phyloP scores from a whole-genome alignment of 2,113 vertebrate genomes.

The Ceratotherium simum region DNA sequence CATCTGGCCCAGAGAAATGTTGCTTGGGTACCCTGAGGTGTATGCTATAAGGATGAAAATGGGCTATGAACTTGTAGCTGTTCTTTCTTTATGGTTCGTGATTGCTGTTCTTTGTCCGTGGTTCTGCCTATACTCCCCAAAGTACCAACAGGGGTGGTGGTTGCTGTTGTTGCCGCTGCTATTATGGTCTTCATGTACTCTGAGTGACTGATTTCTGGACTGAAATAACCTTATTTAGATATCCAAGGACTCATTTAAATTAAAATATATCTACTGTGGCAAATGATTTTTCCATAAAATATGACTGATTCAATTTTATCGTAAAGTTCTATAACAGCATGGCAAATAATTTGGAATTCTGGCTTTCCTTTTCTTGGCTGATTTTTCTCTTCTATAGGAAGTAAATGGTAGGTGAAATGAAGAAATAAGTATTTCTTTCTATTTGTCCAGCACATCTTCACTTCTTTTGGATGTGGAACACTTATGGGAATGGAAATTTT shows the following conservation, averaged over 20 bases:
- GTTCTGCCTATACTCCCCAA: background rate
- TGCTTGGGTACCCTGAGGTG: background rate
- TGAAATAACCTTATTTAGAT: background rate
- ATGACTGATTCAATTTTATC: background rate
- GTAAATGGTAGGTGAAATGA: background rate
- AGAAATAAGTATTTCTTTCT: slow-evolving; percentile 5
- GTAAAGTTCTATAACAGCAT: background rate
- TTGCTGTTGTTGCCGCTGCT: background rate
- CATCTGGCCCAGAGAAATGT: background rate
- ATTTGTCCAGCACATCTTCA: background rate
- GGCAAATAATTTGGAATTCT: background rate
- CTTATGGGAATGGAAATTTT: background rate
- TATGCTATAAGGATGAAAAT: slow-evolving; percentile 13
- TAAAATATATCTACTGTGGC: background rate
- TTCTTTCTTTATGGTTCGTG: slow-evolving; percentile 41
- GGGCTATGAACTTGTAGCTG: background rate
- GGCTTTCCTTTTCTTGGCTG: background rate
- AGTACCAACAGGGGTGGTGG: background rate
- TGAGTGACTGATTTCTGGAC: background rate
- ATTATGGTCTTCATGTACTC: background rate
- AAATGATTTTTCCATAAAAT: background rate
- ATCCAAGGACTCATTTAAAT: background rate
- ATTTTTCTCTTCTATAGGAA: background rate
- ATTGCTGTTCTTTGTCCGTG: background rate
- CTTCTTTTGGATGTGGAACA: background rate